Percentiles rank a stretch among this genome's conserved stretches.
phyloP scores from a whole-genome alignment of 2,113 vertebrate genomes.

The cat (Felis catus) region DNA sequence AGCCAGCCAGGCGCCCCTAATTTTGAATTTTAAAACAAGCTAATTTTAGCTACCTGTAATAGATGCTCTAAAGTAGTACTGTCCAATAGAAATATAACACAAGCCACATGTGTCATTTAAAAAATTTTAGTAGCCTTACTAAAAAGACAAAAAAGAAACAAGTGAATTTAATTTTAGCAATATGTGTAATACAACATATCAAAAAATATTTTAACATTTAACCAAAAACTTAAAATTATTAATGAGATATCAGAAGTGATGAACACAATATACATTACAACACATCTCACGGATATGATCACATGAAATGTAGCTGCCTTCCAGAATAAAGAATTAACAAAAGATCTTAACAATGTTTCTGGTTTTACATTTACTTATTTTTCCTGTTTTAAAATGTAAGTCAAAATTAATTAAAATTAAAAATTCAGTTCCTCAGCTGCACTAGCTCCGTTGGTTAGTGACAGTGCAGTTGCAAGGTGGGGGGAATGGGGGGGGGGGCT shows the following conservation, averaged over 20 bases:
- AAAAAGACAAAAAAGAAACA: background rate
- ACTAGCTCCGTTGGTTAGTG: background rate
- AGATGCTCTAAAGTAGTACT: background rate
- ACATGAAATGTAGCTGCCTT: background rate
- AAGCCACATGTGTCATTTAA: background rate
- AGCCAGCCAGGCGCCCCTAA: background rate
- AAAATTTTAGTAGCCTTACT: background rate
- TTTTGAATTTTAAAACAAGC: background rate
- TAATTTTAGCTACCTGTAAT: background rate
- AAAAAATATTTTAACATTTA: constrained; percentile 26
- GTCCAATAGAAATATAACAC: background rate
- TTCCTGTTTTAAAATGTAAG: background rate
- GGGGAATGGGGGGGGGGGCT: no score
- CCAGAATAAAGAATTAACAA: background rate
- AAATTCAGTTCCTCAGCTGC: background rate
- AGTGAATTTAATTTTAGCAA: constrained; percentile 13
- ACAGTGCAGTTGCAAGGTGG: background rate
- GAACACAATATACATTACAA: background rate
- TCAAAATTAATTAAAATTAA: background rate
- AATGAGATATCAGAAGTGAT: background rate
- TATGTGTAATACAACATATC: background rate
- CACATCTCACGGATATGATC: background rate
- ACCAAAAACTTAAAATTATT: constrained; percentile 8
- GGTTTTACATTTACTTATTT: background rate
- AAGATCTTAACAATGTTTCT: background rate